Percentiles rank a stretch among this genome's conserved stretches.
Conservation (phyloP, 2,888 invertebrate genomes). For the Ypsolopha scabrella region DNA sequence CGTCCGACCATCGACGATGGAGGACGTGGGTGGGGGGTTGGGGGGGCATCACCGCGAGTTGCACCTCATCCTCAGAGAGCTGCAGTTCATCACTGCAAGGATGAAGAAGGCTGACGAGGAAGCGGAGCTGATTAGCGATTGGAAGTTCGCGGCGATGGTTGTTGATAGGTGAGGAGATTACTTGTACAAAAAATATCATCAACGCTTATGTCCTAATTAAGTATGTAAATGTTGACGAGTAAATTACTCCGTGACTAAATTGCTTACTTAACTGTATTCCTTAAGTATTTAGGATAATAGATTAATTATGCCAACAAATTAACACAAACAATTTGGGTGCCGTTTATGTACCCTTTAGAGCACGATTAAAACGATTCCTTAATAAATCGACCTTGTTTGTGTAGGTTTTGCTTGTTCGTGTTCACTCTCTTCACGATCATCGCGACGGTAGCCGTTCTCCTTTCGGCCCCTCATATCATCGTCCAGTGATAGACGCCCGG, state of each 20-base stretch:
- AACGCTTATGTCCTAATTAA: neutral
- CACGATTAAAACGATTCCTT: neutral
- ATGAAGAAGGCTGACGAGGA: slow-evolving; percentile 96
- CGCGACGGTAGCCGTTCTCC: slow-evolving; percentile 91
- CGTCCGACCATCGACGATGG: slow-evolving; percentile 84
- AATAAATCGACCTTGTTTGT: neutral
- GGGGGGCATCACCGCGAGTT: slow-evolving; percentile 86
- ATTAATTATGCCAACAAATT: no score
- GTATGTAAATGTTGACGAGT: no score
- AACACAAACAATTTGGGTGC: no score
- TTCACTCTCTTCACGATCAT: slow-evolving; percentile 95
- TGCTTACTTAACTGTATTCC: no score
- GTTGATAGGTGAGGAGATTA: slow-evolving; percentile 81
- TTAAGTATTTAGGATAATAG: no score
- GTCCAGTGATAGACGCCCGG: slow-evolving; percentile 76
- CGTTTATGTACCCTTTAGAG: no score
- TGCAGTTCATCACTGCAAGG: slow-evolving; percentile 94
- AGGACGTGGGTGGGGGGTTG: slow-evolving; percentile 73
- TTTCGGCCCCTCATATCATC: slow-evolving; percentile 94
- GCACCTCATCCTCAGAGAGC: slow-evolving; percentile 90
- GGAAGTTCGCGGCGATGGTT: slow-evolving; percentile 99
- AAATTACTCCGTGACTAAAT: no score
- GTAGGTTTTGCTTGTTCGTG: slow-evolving; percentile 92
- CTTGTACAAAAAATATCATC: neutral
- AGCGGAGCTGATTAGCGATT: slow-evolving; percentile 93